Percentiles rank a stretch among this genome's conserved stretches.
Evolutionary conservation across 2,888 invertebrate species (phyloP).

Genomic region (Tanypteryx hageni): DNA sequence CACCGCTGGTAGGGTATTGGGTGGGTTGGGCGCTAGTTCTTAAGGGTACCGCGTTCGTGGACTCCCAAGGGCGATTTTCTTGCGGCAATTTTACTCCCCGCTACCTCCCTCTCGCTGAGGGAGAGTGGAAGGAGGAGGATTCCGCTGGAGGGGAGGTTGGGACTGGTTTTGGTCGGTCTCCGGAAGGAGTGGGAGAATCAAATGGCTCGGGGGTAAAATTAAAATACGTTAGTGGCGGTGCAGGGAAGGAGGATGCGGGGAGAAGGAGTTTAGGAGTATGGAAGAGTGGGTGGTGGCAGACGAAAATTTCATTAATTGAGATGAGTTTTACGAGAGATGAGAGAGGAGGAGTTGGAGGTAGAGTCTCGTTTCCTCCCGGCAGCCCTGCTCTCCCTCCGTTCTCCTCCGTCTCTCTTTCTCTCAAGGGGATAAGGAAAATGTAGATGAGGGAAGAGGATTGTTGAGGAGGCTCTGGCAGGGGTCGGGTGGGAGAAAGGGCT

Average conservation of each 20-base stretch:
- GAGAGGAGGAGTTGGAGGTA: neutral
- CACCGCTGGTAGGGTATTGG: neutral
- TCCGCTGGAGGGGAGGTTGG: neutral
- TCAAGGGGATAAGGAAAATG: conserved; percentile 14
- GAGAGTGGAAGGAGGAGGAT: neutral
- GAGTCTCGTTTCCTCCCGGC: too few relatives aligned
- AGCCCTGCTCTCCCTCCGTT: too few relatives aligned
- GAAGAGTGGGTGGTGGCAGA: neutral
- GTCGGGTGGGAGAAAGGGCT: neutral
- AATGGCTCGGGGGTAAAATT: conserved; percentile 35
- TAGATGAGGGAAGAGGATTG: conserved; percentile 23
- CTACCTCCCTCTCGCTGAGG: neutral
- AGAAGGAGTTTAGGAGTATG: neutral
- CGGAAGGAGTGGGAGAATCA: neutral
- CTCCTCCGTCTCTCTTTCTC: neutral
- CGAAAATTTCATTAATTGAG: conserved; percentile 54
- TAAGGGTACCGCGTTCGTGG: conserved; percentile 25
- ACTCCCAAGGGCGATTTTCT: neutral
- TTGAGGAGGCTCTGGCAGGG: neutral
- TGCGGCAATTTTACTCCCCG: neutral
- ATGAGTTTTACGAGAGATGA: neutral
- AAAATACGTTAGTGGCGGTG: conserved; percentile 21
- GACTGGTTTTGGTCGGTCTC: neutral
- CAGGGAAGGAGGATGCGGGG: neutral
- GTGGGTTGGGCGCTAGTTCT: neutral